A percentile compares a stretch with the other conserved stretches of the same genome.
Conservation (phyloP, 2,113 vertebrate genomes). For the Mystacornis crossleyi region DNA sequence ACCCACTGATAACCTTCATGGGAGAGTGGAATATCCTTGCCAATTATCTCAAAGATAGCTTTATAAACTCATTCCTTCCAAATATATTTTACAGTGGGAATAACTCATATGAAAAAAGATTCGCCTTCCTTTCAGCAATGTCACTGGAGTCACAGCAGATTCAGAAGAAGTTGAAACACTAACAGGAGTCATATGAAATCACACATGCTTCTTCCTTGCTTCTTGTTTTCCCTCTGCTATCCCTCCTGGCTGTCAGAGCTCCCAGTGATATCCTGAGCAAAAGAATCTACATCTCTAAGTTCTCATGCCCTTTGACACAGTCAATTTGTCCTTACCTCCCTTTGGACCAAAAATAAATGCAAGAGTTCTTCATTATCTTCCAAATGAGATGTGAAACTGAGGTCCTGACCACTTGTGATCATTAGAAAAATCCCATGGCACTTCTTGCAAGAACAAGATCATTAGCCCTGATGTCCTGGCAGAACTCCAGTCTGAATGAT, state of each 20-base stretch:
- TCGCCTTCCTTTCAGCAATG: conserved; percentile 74
- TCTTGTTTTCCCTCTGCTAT: neutral
- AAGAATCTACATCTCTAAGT: neutral
- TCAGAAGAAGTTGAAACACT: conserved; percentile 6
- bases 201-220: neutral
- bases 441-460: conserved; percentile 45
- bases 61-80: conserved; percentile 67
- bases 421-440: conserved; percentile 61
- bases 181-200: neutral
- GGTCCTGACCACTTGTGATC: conserved; percentile 61
- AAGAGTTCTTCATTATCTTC: conserved; percentile 66
- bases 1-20: conserved; percentile 64
- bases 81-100: conserved; percentile 48
- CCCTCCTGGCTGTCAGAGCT: neutral
- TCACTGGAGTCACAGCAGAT: conserved; percentile 38
- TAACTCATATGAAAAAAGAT: conserved; percentile 50
- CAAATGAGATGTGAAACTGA: conserved; percentile 68
- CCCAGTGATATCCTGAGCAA: neutral
- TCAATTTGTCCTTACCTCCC: conserved; percentile 58
- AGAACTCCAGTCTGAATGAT: conserved; percentile 40
- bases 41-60: conserved; percentile 66
- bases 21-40: conserved; percentile 53
- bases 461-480: conserved; percentile 64
- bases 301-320: conserved; percentile 11
- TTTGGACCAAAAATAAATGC: conserved; percentile 59